Evolutionary conservation across 2,888 invertebrate species (phyloP).

Genomic region (Rhingia campestris): DNA sequence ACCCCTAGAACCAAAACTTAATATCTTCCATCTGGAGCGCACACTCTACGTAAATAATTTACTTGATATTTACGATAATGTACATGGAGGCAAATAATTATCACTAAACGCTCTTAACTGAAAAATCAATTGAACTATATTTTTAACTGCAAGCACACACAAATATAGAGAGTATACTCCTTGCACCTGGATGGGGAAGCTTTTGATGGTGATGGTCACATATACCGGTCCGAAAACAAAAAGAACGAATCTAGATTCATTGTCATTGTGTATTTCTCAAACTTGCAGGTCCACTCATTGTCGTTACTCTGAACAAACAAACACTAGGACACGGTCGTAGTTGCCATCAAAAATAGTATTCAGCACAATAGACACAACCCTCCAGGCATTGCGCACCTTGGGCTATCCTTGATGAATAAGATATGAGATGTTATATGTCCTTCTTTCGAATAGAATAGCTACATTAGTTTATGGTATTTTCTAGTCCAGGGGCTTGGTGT

Average conservation of each 20-base stretch:
- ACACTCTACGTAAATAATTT: constrained; percentile 21
- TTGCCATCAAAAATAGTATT: constrained; percentile 5
- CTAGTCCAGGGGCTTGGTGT: not conserved
- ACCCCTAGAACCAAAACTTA: constrained; percentile 17
- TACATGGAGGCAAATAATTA: constrained; percentile 32
- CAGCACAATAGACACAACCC: not conserved
- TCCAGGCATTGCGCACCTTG: constrained; percentile 29
- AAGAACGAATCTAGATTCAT: constrained; percentile 20
- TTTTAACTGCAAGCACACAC: constrained; percentile 32
- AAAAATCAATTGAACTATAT: constrained; percentile 53
- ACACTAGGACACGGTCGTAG: not conserved
- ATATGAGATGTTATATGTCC: constrained; percentile 9
- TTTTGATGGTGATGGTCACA: not conserved
- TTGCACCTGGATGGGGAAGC: constrained; percentile 3
- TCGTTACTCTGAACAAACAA: constrained; percentile 15
- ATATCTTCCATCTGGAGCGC: not conserved
- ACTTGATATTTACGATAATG: constrained; percentile 4
- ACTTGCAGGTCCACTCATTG: constrained; percentile 43
- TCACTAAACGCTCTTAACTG: constrained; percentile 35
- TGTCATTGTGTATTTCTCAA: constrained; percentile 17
- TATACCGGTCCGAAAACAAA: not conserved
- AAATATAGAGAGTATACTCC: not conserved
- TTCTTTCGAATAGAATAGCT: constrained; percentile 9
- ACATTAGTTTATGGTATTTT: not conserved
- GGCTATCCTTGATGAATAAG: constrained; percentile 32